Conservation (phyloP, 37 sponge, comb jelly and placozoan genomes). For the Mnemiopsis leidyi region DNA sequence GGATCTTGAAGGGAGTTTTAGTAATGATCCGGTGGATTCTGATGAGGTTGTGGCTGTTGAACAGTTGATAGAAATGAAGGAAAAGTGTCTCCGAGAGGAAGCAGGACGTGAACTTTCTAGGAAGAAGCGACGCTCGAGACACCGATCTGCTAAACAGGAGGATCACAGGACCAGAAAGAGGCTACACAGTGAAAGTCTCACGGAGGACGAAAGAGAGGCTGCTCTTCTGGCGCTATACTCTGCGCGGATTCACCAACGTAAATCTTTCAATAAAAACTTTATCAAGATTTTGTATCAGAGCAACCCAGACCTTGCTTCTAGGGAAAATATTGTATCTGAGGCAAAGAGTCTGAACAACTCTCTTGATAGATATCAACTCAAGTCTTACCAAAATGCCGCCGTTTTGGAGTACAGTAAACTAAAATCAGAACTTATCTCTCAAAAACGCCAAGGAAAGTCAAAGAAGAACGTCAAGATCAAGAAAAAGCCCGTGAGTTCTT, state of each 20-base stretch:
- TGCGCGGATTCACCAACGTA: not conserved
- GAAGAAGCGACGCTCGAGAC: not conserved
- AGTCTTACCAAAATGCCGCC: not conserved
- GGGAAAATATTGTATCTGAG: not conserved
- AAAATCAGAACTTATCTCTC: not conserved
- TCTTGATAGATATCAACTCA: not conserved
- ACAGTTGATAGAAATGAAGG: not conserved
- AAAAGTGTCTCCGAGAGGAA: not conserved
- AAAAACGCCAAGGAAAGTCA: not conserved
- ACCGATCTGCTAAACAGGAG: not conserved
- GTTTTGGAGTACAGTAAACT: not conserved
- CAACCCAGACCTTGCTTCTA: conserved; percentile 5
- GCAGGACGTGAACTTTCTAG: not conserved
- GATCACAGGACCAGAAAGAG: not conserved
- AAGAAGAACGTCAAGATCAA: not conserved
- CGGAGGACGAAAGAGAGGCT: not conserved
- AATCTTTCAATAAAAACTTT: conserved; percentile 8
- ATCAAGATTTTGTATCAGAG: not conserved
- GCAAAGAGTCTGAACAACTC: not conserved
- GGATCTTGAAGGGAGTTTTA: not conserved
- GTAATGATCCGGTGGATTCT: not conserved
- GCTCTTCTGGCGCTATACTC: not conserved
- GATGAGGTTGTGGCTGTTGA: not conserved
- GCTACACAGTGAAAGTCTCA: not conserved
- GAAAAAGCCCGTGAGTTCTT: not conserved